Conservation (phyloP, 1,140 invertebrate genomes). For the Diprion similis region DNA sequence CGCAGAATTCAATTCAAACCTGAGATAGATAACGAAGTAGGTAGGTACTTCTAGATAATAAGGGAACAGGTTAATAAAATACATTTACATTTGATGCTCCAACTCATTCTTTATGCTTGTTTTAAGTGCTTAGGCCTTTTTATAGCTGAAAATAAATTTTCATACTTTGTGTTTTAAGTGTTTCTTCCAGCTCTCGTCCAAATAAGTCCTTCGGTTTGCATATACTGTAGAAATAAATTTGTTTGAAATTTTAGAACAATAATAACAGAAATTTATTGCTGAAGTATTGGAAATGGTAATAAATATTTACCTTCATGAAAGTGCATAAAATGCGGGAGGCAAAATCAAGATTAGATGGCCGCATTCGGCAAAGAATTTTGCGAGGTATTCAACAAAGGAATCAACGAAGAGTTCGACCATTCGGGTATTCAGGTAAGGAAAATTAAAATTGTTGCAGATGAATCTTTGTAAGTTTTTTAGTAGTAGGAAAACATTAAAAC, state of each 20-base stretch:
- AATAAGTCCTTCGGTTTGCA: too few relatives aligned
- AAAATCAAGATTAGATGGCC: background rate
- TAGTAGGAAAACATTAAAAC: background rate
- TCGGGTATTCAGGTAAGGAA: slow-evolving; percentile 2
- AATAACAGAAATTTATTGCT: too few relatives aligned
- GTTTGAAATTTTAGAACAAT: too few relatives aligned
- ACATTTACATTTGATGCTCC: background rate
- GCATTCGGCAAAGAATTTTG: background rate
- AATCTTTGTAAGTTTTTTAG: background rate
- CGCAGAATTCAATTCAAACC: too few relatives aligned
- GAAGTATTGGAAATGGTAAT: too few relatives aligned
- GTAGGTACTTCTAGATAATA: background rate
- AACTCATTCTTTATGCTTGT: background rate
- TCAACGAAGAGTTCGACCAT: too few relatives aligned
- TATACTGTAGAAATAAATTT: too few relatives aligned
- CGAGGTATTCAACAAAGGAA: too few relatives aligned
- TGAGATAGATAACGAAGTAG: too few relatives aligned
- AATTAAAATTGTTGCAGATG: background rate
- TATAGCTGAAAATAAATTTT: background rate
- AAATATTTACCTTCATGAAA: too few relatives aligned
- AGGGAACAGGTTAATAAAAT: background rate
- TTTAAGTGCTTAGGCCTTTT: background rate
- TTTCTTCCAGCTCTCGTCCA: background rate
- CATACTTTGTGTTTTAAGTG: background rate
- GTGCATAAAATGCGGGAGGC: too few relatives aligned